phyloP scores from a whole-genome alignment of 1,140 invertebrate genomes.

The Liolophura sinensis region DNA sequence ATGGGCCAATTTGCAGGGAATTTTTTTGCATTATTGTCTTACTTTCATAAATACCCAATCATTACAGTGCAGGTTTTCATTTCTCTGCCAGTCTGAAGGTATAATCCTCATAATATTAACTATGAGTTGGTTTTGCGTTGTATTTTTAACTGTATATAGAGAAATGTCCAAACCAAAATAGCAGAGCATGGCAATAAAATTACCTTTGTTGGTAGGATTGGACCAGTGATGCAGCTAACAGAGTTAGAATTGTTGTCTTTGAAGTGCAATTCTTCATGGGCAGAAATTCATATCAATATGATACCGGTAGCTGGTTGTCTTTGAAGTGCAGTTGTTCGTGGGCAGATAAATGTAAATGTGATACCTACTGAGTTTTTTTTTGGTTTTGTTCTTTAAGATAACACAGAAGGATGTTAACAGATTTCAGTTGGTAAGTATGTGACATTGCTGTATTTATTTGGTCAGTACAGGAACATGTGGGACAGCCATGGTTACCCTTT shows the following conservation, averaged over 20 bases:
- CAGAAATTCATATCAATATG: neutral
- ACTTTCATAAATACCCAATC: too few species aligned
- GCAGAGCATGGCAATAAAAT: neutral
- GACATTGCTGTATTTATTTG: neutral
- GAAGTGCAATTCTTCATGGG: neutral
- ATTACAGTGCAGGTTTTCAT: too few species aligned
- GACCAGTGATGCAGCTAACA: neutral
- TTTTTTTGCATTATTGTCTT: too few species aligned
- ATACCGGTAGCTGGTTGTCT: neutral
- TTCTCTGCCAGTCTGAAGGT: too few species aligned
- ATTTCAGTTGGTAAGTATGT: slow-evolving; percentile 69
- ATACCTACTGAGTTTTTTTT: slow-evolving; percentile 7
- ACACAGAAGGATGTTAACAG: slow-evolving; percentile 81
- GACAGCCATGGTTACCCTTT: too few species aligned
- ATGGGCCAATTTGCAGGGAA: too few species aligned
- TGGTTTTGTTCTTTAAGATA: slow-evolving; percentile 60
- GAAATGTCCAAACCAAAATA: neutral
- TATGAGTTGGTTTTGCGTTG: neutral
- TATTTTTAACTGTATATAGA: neutral
- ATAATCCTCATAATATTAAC: too few species aligned
- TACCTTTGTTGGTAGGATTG: neutral
- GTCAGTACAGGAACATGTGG: neutral
- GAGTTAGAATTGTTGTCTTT: neutral
- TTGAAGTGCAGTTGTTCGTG: neutral
- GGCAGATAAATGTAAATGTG: neutral